Evolutionary conservation across 1,140 invertebrate species (phyloP).

Genomic region (Trigoniulus corallinus): DNA sequence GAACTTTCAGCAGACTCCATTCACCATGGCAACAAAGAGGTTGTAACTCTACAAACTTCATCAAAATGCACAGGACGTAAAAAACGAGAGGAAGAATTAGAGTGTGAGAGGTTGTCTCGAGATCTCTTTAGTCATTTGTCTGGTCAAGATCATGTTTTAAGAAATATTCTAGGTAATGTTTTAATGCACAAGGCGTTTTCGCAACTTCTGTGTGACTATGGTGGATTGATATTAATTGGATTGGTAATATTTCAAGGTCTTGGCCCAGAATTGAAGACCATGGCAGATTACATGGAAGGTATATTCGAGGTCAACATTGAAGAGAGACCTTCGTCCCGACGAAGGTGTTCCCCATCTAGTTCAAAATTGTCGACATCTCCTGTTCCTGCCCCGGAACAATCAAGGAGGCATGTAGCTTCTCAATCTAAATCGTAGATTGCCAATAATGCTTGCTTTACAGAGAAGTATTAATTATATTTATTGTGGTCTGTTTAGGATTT

Average conservation of each 20-base stretch:
- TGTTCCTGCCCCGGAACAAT: not conserved
- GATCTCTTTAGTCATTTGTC: conserved; percentile 3
- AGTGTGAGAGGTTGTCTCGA: too few species aligned
- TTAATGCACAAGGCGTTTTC: too few species aligned
- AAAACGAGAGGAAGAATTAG: too few species aligned
- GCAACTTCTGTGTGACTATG: too few species aligned
- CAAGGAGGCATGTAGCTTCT: not conserved
- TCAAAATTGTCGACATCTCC: not conserved
- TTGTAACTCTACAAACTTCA: too few species aligned
- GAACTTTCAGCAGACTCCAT: too few species aligned
- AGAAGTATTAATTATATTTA: conserved; percentile 1
- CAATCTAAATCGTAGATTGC: not conserved
- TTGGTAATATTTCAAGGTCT: conserved; percentile 40
- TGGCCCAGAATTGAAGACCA: conserved; percentile 50
- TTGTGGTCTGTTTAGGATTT: not conserved
- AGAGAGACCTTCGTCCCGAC: too few species aligned
- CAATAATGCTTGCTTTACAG: not conserved
- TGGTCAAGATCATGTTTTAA: not conserved
- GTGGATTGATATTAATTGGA: too few species aligned
- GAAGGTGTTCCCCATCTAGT: conserved; percentile 29
- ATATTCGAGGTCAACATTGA: conserved; percentile 57
- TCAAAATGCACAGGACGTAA: too few species aligned
- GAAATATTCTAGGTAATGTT: too few species aligned
- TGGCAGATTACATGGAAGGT: conserved; percentile 59
- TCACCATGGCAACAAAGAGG: too few species aligned